These are phyloP conservation scores for Agriopis marginaria DNA, from an alignment of 2,888 invertebrate species.

Conservation along the genomic window DNA sequence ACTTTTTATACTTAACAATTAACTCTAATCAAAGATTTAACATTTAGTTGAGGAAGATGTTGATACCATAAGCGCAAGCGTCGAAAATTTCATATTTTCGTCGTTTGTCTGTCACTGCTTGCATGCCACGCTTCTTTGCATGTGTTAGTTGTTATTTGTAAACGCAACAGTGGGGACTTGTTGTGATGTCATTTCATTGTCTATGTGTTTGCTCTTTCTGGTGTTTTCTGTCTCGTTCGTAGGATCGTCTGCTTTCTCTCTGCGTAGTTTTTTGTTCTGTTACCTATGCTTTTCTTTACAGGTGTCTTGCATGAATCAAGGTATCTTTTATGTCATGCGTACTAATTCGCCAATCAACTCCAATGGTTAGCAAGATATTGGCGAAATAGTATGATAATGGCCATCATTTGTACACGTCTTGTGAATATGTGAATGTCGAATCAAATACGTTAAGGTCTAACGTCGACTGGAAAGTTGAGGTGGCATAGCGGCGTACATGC, in stretches of 20 bases:
- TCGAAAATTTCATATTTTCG: conserved; percentile 60
- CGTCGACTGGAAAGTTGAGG: too few relatives aligned
- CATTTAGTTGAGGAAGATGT: conserved; percentile 66
- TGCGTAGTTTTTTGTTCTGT: conserved; percentile 63
- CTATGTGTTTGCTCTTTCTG: conserved; percentile 65
- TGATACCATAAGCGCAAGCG: conserved; percentile 65
- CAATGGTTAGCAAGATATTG: conserved; percentile 1
- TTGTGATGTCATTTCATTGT: conserved; percentile 76
- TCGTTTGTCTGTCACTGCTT: conserved; percentile 68
- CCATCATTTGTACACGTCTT: conserved; percentile 27
- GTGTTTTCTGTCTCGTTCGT: conserved; percentile 60
- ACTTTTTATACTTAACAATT: conserved; percentile 75
- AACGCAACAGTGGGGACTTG: conserved; percentile 74
- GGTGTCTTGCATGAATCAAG: conserved; percentile 42
- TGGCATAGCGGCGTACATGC: too few relatives aligned
- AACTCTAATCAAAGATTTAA: conserved; percentile 77
- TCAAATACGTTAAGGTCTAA: not conserved
- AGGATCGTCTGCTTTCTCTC: conserved; percentile 67
- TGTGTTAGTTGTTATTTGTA: conserved; percentile 52
- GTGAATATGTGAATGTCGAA: conserved; percentile 43
- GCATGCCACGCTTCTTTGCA: conserved; percentile 69
- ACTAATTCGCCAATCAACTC: conserved; percentile 34
- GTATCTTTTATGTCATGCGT: conserved; percentile 25
- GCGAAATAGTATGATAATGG: conserved; percentile 15
- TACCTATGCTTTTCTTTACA: conserved; percentile 50